Evolutionary conservation across 2,113 vertebrate species (phyloP), one percentile per base, ranked within the genome.

Genomic region (Megalops atlanticus): DNA sequence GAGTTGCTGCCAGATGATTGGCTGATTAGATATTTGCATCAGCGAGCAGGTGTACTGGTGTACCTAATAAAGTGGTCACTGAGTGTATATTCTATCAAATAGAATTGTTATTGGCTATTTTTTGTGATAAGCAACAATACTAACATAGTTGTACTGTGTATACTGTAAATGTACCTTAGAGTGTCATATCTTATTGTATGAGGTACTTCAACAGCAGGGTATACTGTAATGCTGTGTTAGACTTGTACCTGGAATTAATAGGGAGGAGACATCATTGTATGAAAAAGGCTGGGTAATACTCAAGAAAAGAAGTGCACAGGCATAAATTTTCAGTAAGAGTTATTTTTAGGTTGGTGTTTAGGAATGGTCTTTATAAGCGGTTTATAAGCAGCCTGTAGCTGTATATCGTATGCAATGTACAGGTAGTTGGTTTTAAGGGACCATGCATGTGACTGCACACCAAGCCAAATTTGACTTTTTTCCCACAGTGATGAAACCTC

Each of bases 101-200:
- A 6, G 47, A 54, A 21, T 24, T 24, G 18, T 54, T 3, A 54
- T 3, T 54, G 49, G 16, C 49, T 54, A 3, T 54, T 49, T 54
- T 54, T 54, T 54, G 49, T n/a, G n/a, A n/a, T n/a, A n/a, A n/a
- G n/a, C 18, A 54, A 21, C 18, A 54, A 54, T 16, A 49, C 18
- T 4, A 49, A 49, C 18, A 49, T 49, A 54, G 18, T 21, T 54
- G 18, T n/a, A n/a, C n/a, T n/a, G n/a, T n/a, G n/a, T 54, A 21
- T 54, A 21, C 91, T 88, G 80, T 86, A 89, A 88, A 88, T 89
- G 88, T 92, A 90, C 88, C 87, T 89, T 91, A 89, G 47, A 38
- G 80, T 89, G 79, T 85, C 74, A 40, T 85, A 78, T 76, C 82
- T 87, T 88, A 87, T 79, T 84, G 84, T 85, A 87, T 85, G 79